phyloP scores from a whole-genome alignment of 2,113 vertebrate genomes.

The Oryzias celebensis region DNA sequence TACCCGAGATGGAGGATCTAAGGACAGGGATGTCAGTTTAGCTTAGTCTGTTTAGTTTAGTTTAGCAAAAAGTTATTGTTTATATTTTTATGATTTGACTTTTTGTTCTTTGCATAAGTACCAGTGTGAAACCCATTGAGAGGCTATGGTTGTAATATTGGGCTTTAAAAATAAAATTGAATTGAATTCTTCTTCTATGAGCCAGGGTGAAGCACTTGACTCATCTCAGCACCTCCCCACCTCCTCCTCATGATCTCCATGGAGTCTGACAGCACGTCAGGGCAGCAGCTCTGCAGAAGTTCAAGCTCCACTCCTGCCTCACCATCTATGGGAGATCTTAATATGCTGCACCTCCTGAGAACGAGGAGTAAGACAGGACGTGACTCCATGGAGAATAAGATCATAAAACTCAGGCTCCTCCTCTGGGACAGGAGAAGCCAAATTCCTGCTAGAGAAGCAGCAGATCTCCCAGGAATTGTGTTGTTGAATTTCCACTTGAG shows the following conservation, averaged over 20 bases:
- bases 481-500: neutral
- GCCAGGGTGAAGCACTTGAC: constrained; percentile 15
- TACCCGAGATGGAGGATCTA: too few species aligned
- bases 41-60: too few species aligned
- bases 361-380: neutral
- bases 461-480: neutral
- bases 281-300: constrained; percentile 36
- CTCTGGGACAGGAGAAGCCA: neutral
- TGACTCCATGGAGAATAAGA: neutral
- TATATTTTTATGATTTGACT: too few species aligned
- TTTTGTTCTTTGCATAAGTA: too few species aligned
- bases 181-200: too few species aligned
- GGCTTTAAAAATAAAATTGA: too few species aligned
- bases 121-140: too few species aligned
- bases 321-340: constrained; percentile 14
- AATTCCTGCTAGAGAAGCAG: neutral
- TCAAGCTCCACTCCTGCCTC: constrained; percentile 44
- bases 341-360: constrained; percentile 20
- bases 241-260: constrained; percentile 27
- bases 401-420: neutral
- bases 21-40: too few species aligned
- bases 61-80: too few species aligned
- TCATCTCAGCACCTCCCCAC: constrained; percentile 19
- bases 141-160: too few species aligned
- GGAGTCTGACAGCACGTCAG: constrained; percentile 35